Conservation (phyloP, 1,140 invertebrate genomes). For the Drosophila ercepeae region DNA sequence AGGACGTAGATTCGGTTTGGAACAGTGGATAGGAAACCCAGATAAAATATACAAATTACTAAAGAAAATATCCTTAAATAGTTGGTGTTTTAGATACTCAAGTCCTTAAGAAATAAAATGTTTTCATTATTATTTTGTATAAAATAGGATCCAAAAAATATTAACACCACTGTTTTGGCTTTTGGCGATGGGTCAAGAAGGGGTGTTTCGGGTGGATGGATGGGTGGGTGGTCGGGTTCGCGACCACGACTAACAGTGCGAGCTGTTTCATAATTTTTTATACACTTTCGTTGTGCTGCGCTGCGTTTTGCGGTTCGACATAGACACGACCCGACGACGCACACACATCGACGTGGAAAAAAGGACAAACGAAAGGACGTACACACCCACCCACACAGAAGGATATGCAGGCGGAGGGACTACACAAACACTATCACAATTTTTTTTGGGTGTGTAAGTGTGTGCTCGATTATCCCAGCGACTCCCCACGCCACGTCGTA, state of each 20-base stretch:
- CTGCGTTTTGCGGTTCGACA: conserved; percentile 70
- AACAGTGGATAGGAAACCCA: conserved; percentile 15
- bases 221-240: conserved; percentile 25
- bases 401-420: conserved; percentile 14
- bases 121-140: too few species aligned
- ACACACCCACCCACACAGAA: conserved; percentile 9
- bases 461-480: conserved; percentile 29
- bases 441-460: neutral
- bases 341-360: conserved; percentile 5
- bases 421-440: neutral
- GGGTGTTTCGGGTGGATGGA: conserved; percentile 10
- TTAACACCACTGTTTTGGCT: conserved; percentile 20
- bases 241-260: conserved; percentile 52
- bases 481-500: conserved; percentile 1
- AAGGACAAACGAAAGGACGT: neutral
- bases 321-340: conserved; percentile 60
- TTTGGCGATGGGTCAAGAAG: conserved; percentile 34
- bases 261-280: conserved; percentile 80
- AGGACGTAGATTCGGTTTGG: conserved; percentile 57
- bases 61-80: too few species aligned
- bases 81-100: too few species aligned
- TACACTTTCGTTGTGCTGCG: conserved; percentile 70
- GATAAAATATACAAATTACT: neutral
- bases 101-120: too few species aligned
- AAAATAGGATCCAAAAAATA: too few species aligned